A percentile compares a stretch with the other conserved stretches of the same genome.
These are phyloP conservation scores for Cynodonichthys magdalenae DNA, from an alignment of 2,797 vertebrate genomes.

Conservation along the genomic window DNA sequence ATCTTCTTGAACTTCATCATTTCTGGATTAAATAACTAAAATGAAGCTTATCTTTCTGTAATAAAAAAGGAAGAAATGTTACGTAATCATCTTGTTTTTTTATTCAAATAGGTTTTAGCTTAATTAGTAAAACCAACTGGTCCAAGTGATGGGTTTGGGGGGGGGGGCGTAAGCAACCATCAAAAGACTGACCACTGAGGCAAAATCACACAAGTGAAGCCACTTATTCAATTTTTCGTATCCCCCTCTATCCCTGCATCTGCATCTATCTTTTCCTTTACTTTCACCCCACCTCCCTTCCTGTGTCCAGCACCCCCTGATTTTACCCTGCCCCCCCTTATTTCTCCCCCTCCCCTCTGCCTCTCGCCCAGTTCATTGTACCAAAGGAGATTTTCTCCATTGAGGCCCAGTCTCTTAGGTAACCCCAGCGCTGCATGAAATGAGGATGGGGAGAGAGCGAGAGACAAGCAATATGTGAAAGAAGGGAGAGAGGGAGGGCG, in stretches of 20 bases:
- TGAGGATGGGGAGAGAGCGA: conserved; percentile 76
- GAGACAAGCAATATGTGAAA: conserved; percentile 63
- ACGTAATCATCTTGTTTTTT: neutral
- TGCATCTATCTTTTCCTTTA: conserved; percentile 71
- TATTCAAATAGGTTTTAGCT: neutral
- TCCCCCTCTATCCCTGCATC: conserved; percentile 64
- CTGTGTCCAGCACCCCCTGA: conserved; percentile 45
- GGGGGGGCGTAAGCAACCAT: conserved; percentile 21
- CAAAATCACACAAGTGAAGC: conserved; percentile 67
- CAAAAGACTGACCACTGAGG: conserved; percentile 62
- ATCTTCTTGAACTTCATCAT: neutral
- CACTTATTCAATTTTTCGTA: conserved; percentile 69
- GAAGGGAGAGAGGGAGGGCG: conserved; percentile 63
- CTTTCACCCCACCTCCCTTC: conserved; percentile 40
- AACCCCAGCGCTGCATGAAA: conserved; percentile 87
- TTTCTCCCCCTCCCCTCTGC: conserved; percentile 51
- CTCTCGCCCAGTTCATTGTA: conserved; percentile 83
- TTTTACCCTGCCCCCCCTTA: conserved; percentile 23
- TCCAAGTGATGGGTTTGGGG: conserved; percentile 23
- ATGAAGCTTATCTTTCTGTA: neutral
- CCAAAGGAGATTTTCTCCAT: conserved; percentile 87
- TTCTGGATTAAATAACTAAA: neutral
- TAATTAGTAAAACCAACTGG: conserved; percentile 17
- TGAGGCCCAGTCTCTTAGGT: conserved; percentile 87
- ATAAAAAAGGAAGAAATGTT: neutral